These are phyloP conservation scores for Cheilosia vulpina DNA, from an alignment of 2,888 invertebrate genomes.

Conservation along the genomic window DNA sequence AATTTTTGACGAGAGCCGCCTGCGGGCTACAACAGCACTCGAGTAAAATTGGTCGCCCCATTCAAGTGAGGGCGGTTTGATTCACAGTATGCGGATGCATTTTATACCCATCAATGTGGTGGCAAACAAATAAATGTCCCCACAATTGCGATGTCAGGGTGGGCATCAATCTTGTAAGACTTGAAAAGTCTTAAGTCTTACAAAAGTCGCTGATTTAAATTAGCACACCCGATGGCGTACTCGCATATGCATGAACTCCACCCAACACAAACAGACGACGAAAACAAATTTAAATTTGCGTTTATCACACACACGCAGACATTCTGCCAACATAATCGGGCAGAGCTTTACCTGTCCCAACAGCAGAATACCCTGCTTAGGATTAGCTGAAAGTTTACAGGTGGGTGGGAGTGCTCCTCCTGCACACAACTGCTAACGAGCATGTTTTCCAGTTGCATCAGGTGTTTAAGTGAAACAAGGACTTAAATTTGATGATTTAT, in stretches of 20 bases:
- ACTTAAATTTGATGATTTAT: slow-evolving; percentile 75
- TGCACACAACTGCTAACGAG: slow-evolving; percentile 49
- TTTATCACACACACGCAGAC: slow-evolving; percentile 62
- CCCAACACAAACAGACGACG: slow-evolving; percentile 29
- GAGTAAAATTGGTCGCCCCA: slow-evolving; percentile 68
- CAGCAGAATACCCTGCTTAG: slow-evolving; percentile 62
- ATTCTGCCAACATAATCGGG: slow-evolving; percentile 55
- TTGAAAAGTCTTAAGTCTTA: slow-evolving; percentile 11
- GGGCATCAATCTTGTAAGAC: not conserved
- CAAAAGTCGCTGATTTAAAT: slow-evolving; percentile 60
- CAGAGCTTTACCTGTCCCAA: slow-evolving; percentile 55
- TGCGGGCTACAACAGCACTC: slow-evolving; percentile 67
- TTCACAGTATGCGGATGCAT: slow-evolving; percentile 68
- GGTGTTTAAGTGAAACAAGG: slow-evolving; percentile 75
- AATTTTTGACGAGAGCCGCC: slow-evolving; percentile 64
- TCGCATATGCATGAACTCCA: slow-evolving; percentile 5
- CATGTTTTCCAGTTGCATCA: slow-evolving; percentile 63
- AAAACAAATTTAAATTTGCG: slow-evolving; percentile 71
- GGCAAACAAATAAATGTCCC: no score
- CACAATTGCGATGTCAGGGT: slow-evolving; percentile 15
- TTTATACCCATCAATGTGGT: not conserved
- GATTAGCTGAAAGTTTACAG: slow-evolving; percentile 71
- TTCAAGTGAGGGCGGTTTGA: slow-evolving; percentile 62
- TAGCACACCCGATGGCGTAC: slow-evolving; percentile 26
- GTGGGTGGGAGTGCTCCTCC: slow-evolving; percentile 15